phyloP scores from a whole-genome alignment of 2,888 invertebrate species.

The Marasmarcha lunaedactyla region DNA sequence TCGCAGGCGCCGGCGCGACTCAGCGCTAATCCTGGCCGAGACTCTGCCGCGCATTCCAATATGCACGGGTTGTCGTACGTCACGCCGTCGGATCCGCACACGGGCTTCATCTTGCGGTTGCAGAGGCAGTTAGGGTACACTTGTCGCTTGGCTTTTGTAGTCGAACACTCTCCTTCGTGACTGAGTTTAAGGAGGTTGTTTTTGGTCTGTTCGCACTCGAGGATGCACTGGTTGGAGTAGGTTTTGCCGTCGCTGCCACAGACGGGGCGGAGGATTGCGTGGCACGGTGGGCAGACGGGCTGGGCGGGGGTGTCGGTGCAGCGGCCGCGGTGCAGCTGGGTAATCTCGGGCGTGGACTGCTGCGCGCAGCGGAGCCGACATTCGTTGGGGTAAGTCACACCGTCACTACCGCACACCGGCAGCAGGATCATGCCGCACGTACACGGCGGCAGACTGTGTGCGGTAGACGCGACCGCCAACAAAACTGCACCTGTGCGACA shows the following conservation, averaged over 20 bases:
- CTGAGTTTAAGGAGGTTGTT: conserved; percentile 12
- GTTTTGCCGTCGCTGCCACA: conserved; percentile 81
- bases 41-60: conserved; percentile 22
- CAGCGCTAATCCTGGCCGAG: conserved; percentile 14
- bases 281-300: conserved; percentile 32
- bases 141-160: not conserved
- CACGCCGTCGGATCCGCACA: conserved; percentile 21
- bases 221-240: conserved; percentile 75
- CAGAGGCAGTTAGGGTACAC: conserved; percentile 15
- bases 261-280: conserved; percentile 47
- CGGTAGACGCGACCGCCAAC: conserved; percentile 21
- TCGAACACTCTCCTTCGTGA: conserved; percentile 5
- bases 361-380: no score
- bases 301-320: not conserved
- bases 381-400: no score
- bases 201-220: conserved; percentile 31
- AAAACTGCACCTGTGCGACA: conserved; percentile 27
- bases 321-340: no score
- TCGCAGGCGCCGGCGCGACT: not conserved
- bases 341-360: no score
- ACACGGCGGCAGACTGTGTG: conserved; percentile 1
- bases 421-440: no score
- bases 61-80: conserved; percentile 27
- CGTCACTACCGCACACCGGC: no score
- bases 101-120: conserved; percentile 14